Percentiles rank a stretch among this genome's conserved stretches.
Conservation (phyloP, 2,113 vertebrate genomes). For the Tupaia tana region DNA sequence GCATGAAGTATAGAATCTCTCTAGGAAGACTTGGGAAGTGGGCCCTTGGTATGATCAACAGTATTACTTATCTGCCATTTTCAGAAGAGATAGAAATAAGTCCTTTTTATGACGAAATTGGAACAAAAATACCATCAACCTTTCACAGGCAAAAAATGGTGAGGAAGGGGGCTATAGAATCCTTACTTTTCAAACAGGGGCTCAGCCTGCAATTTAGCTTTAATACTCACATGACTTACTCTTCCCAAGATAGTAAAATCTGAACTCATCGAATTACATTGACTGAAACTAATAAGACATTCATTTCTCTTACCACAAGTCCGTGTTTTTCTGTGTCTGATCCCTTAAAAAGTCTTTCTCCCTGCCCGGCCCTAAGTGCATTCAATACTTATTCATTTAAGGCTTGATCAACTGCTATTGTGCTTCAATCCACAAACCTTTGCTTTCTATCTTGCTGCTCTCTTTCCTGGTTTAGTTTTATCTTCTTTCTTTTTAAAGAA, state of each 20-base stretch:
- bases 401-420: not conserved
- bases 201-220: not conserved
- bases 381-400: not conserved
- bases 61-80: not conserved
- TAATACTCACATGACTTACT: slow-evolving; percentile 23
- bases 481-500: not conserved
- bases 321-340: not conserved
- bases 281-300: not conserved
- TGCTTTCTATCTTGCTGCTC: not conserved
- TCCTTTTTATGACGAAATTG: not conserved
- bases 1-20: not conserved
- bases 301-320: slow-evolving; percentile 7
- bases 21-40: not conserved
- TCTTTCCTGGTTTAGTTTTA: not conserved
- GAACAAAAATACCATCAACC: not conserved
- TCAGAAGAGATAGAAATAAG: not conserved
- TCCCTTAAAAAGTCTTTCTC: not conserved
- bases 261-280: not conserved
- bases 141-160: not conserved
- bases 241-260: not conserved
- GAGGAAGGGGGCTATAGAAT: not conserved
- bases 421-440: not conserved
- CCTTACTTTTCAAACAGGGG: not conserved
- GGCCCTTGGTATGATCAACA: not conserved
- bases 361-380: not conserved